These are phyloP conservation scores for Esperia sulphurella DNA, from an alignment of 2,888 invertebrate species.

Conservation along the genomic window DNA sequence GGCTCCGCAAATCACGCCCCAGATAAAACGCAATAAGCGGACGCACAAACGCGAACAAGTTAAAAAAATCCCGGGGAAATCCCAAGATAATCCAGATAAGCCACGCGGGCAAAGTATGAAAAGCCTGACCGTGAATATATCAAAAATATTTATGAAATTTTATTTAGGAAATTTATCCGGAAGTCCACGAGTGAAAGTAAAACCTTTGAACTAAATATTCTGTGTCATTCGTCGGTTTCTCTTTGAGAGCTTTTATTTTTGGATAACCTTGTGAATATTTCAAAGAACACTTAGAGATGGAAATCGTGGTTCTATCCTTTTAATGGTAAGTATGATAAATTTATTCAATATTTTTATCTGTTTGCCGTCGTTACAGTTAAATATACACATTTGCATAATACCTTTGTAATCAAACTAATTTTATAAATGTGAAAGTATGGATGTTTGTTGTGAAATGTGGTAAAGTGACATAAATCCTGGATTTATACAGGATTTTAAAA, in stretches of 20 bases:
- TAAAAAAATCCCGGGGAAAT: slow-evolving; percentile 60
- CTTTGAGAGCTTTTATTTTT: slow-evolving; percentile 24
- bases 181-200: slow-evolving; percentile 35
- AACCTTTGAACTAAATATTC: slow-evolving; percentile 34
- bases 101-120: slow-evolving; percentile 69
- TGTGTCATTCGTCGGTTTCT: slow-evolving; percentile 26
- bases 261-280: slow-evolving; percentile 28
- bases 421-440: too few species aligned
- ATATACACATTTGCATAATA: too few species aligned
- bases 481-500: too few species aligned
- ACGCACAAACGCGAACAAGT: slow-evolving; percentile 63
- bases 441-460: too few species aligned
- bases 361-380: not conserved
- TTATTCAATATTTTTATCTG: not conserved
- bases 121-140: slow-evolving; percentile 75
- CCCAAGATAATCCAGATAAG: slow-evolving; percentile 73
- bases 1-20: slow-evolving; percentile 48
- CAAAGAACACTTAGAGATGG: slow-evolving; percentile 22
- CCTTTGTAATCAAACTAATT: too few species aligned
- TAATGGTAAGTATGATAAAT: slow-evolving; percentile 5
- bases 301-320: slow-evolving; percentile 16
- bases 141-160: slow-evolving; percentile 71
- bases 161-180: slow-evolving; percentile 54
- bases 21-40: slow-evolving; percentile 63
- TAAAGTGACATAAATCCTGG: too few species aligned